These are phyloP conservation scores for Megatriorchis doriae DNA, from an alignment of 2,113 vertebrate genomes.

Conservation along the genomic window DNA sequence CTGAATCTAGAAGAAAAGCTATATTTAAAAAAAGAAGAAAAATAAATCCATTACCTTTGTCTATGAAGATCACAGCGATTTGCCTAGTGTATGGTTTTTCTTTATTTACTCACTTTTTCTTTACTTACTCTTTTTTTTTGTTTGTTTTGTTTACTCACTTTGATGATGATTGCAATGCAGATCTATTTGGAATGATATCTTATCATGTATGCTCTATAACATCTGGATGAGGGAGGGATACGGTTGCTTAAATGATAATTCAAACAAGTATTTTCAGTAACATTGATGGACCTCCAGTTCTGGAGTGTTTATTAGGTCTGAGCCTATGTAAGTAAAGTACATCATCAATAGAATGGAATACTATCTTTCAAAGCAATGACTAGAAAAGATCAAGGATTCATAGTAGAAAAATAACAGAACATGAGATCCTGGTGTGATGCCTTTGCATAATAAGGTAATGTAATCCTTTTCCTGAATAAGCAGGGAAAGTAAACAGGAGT, in stretches of 20 bases:
- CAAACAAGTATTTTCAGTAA: background rate
- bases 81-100: background rate
- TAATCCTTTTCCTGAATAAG: background rate
- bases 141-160: background rate
- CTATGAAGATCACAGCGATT: background rate
- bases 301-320: conserved; percentile 14
- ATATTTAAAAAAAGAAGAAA: background rate
- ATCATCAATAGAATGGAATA: background rate
- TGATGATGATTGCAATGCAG: background rate
- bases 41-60: background rate
- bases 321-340: conserved; percentile 12
- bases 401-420: background rate
- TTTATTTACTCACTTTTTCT: background rate
- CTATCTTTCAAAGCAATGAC: background rate
- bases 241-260: background rate
- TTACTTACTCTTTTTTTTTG: background rate
- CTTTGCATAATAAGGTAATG: background rate
- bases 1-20: conserved; percentile 16
- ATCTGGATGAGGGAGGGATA: background rate
- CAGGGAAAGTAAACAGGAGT: background rate
- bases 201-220: background rate
- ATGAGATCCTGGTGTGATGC: background rate
- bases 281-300: background rate
- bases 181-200: conserved; percentile 26
- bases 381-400: background rate